Evolutionary conservation across 2,113 vertebrate species (phyloP).

Genomic region (Heterochromis multidens): DNA sequence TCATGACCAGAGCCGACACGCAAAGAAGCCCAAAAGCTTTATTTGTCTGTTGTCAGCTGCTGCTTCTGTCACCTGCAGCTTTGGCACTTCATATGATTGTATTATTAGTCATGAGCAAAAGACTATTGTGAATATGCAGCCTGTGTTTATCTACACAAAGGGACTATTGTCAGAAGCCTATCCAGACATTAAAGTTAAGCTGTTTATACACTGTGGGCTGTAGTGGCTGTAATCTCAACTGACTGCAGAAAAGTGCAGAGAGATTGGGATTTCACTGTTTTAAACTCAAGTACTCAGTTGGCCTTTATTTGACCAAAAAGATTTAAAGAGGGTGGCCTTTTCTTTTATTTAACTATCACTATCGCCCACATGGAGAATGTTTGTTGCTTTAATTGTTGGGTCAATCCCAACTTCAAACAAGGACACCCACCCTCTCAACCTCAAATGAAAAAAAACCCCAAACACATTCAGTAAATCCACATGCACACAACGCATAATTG

Average conservation of each 20-base stretch:
- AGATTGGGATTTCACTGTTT: slow-evolving; percentile 18
- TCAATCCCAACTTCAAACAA: slow-evolving; percentile 41
- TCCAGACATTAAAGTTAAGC: slow-evolving; percentile 44
- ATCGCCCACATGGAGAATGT: slow-evolving; percentile 4
- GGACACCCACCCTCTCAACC: background rate
- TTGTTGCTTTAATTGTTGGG: slow-evolving; percentile 40
- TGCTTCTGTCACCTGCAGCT: slow-evolving; percentile 42
- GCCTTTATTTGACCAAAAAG: background rate
- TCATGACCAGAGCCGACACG: slow-evolving; percentile 53
- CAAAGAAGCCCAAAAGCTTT: slow-evolving; percentile 50
- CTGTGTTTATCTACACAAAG: slow-evolving; percentile 44
- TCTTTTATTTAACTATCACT: background rate
- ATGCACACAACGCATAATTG: background rate
- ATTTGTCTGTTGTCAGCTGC: slow-evolving; percentile 30
- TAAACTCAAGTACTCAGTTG: background rate
- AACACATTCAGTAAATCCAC: background rate
- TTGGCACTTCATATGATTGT: slow-evolving; percentile 24
- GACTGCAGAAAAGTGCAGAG: slow-evolving; percentile 19
- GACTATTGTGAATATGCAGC: slow-evolving; percentile 32
- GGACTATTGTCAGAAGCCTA: slow-evolving; percentile 42
- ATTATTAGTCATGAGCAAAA: slow-evolving; percentile 12
- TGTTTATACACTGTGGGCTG: slow-evolving; percentile 37
- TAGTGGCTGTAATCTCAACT: slow-evolving; percentile 23
- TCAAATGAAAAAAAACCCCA: background rate
- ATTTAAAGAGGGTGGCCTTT: background rate